Percentiles rank a stretch among this genome's conserved stretches.
Conservation (phyloP, 2,797 vertebrate species). For the Anguilla marmorata region DNA sequence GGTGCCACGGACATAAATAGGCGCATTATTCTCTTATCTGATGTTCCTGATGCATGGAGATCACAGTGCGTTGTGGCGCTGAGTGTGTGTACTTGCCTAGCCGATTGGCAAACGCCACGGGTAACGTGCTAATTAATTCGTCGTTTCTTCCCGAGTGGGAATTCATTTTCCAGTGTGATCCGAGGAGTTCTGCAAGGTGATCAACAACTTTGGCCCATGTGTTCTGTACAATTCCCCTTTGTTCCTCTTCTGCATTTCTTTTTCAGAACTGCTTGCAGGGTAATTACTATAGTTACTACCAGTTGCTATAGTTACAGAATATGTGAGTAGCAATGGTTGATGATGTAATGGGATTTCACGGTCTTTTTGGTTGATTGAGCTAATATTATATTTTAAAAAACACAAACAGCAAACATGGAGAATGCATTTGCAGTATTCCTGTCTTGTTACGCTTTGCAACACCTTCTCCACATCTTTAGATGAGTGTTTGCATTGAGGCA, state of each 20-base stretch:
- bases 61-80: background rate
- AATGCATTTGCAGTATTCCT: background rate
- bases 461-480: background rate
- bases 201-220: background rate
- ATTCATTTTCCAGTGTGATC: background rate
- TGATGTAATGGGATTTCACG: background rate
- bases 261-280: background rate
- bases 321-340: background rate
- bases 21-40: background rate
- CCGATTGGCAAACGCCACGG: background rate
- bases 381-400: background rate
- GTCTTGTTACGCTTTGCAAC: background rate
- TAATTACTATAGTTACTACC: conserved; percentile 9
- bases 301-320: conserved; percentile 7
- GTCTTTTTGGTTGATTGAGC: background rate
- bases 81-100: background rate
- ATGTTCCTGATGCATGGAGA: background rate
- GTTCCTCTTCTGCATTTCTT: background rate
- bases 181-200: background rate
- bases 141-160: background rate
- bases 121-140: conserved; percentile 3
- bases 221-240: background rate
- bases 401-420: background rate
- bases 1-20: background rate
- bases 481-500: background rate